Base-by-base conservation (phyloP, 1,140 invertebrate genomes). In the Zaprionus ghesquierei region DNA sequence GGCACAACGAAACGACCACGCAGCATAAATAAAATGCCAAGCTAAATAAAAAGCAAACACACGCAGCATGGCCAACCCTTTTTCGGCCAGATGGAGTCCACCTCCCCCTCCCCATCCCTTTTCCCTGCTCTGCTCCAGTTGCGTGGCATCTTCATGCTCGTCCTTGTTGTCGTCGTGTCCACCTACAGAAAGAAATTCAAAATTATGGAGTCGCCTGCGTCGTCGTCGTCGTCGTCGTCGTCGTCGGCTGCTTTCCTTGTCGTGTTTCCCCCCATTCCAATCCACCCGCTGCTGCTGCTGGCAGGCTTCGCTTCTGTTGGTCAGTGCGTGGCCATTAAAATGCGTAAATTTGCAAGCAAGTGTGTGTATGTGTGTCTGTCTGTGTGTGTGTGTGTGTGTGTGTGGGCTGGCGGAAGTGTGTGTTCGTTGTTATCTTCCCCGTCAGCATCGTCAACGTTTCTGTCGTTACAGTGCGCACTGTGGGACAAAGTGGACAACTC, bases 11-110 rank as follows among this genome's bases (percentile, higher is more conserved):
- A 86, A 75, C 75, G 82, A 62, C 81, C 75, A 86, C 81, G 81
- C 82, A 86, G 82, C 81, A 87, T 86, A 87, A 86, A 86, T 86
- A 85, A 85, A 87, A 85, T 78, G 78, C 74, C 74, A 63, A 75
- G 82, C 78, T 78, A 75, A 75, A 72, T 50, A 66, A 75, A 74
- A 75, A 78, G 61, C 63, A 69, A 70, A 68, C 56, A 69, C 18
- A 59, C 53, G 51, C 81, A 74, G 69, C 74, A 60, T 70, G 29
- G 53, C 62, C 63, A 56, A 50, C 51, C 51, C 51, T 54, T 55
- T 38, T 66, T 58, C 9, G 33, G 35, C 51, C 51, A 55, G 62
- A 51, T 65, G 33, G 61, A 61, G 27, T 31, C 44, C 51, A 55
- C 27, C 25, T 23, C 58, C 53, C 31, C n/a, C 27, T 3, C 29